Percentiles rank a stretch among this genome's conserved stretches.
Evolutionary conservation across 2,888 invertebrate species (phyloP).

Genomic region (Chirona hameri): DNA sequence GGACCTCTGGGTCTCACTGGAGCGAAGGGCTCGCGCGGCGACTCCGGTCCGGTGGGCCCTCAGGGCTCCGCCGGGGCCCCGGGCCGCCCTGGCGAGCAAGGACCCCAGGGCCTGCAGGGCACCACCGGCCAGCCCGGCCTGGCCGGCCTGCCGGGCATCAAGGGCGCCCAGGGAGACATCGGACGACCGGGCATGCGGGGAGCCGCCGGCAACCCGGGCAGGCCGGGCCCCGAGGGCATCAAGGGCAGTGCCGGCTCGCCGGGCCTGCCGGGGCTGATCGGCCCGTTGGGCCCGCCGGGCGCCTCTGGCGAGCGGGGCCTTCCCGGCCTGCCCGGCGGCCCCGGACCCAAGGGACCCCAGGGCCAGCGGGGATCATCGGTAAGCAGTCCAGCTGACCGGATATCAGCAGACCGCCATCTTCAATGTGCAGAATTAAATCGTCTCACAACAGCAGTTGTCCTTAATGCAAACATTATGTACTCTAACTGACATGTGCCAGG

Average conservation of each 20-base stretch:
- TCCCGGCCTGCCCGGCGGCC: slow-evolving; percentile 60
- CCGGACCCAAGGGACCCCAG: slow-evolving; percentile 52
- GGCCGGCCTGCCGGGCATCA: slow-evolving; percentile 64
- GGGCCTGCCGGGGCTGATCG: slow-evolving; percentile 45
- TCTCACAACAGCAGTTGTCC: no score
- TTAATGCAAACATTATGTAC: no score
- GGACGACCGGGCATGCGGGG: slow-evolving; percentile 61
- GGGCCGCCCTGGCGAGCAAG: slow-evolving; percentile 71
- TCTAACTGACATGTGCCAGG: no score
- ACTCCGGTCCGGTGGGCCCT: slow-evolving; percentile 71
- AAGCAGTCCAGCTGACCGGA: slow-evolving; percentile 41
- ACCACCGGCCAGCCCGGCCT: slow-evolving; percentile 63
- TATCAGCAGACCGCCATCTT: no score
- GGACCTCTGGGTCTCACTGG: slow-evolving; percentile 66
- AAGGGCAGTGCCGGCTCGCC: slow-evolving; percentile 55
- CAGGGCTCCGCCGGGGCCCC: slow-evolving; percentile 69
- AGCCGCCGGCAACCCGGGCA: slow-evolving; percentile 63
- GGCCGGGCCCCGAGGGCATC: slow-evolving; percentile 65
- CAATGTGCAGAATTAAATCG: no score
- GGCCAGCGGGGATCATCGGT: slow-evolving; percentile 58
- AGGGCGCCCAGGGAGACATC: slow-evolving; percentile 65
- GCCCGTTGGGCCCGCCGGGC: slow-evolving; percentile 46
- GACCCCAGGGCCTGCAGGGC: slow-evolving; percentile 69
- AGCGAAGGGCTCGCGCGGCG: slow-evolving; percentile 69
- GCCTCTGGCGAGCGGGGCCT: slow-evolving; percentile 52